Base-by-base conservation (phyloP, 2,797 vertebrate species). In the Caiman crocodilus region DNA sequence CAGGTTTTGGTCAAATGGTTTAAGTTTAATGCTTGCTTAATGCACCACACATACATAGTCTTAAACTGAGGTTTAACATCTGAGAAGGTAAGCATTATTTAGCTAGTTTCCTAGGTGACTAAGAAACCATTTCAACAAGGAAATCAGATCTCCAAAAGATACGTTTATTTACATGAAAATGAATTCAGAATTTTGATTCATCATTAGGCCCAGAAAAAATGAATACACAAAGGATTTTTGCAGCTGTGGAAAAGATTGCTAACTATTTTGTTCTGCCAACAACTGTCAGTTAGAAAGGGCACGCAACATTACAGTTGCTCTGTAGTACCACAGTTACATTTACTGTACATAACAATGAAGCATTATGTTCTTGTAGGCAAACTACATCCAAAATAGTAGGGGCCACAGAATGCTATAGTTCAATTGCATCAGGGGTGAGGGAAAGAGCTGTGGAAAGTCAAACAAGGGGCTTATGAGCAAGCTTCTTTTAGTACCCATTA, bases 191-290 rank as follows among this genome's bases (percentile, higher is more conserved):
- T 96, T 95, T 96, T 96, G 88, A 88, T 89, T 81, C 69, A 83
- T 59, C 59, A 61, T 93, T 91, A 84, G 92, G 85, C 89, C 88
- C 82, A 81, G 67, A n/a, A 90, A 94, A 93, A 95, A 89, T 89
- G 96, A 97, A 97, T 96, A 88, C 92, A 96, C 97, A 97, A 97
- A 97, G 92, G 90, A 95, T 92, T 90, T 85, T 97, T 94, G 94
- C 97, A 97, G 94, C 96, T 97, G 97, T 80, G 97, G 98, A 97
- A 98, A 98, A 96, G 94, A 98, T 96, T 97, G 96, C 92, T 96
- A 94, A 92, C 69, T 79, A 76, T 90, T 95, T 97, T 94, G 87
- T 79, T 85, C 94, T 97, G 98, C 97, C 97, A 98, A 93, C 89
- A 95, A 95, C 93, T 76, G 88, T 79, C 94, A 94, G 90, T 96